Conservation (phyloP, 2,113 vertebrate species). For the Gulo gulo region DNA sequence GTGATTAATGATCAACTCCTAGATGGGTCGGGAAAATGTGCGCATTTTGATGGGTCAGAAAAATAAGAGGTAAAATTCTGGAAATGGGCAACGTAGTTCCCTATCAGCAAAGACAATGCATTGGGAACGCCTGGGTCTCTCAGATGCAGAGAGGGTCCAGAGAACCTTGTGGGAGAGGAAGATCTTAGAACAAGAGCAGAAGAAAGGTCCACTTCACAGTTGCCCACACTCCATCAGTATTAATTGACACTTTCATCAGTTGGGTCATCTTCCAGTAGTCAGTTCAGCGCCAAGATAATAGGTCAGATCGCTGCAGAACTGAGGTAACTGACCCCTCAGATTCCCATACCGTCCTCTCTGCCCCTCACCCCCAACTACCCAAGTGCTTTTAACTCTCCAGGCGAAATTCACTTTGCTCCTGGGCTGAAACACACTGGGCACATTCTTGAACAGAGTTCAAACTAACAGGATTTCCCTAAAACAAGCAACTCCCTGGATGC, state of each 20-base stretch:
- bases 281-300: neutral
- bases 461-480: constrained; percentile 78
- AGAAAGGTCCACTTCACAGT: neutral
- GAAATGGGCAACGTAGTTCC: neutral
- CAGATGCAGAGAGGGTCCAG: neutral
- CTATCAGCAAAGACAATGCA: neutral
- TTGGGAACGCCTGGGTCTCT: neutral
- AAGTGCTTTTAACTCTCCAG: constrained; percentile 66
- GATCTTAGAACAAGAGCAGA: neutral
- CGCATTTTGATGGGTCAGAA: neutral
- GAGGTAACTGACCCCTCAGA: neutral
- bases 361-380: neutral
- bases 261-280: neutral
- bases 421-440: constrained; percentile 53
- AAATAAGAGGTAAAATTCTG: neutral
- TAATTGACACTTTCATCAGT: neutral
- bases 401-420: constrained; percentile 65
- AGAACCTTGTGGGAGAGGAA: neutral
- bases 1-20: neutral
- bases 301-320: neutral
- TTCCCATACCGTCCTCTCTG: neutral
- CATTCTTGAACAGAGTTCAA: constrained; percentile 79
- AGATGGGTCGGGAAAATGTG: neutral
- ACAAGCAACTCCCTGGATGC: constrained; percentile 74
- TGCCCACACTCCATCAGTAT: neutral